Percentiles rank a stretch among this genome's conserved stretches.
Conservation (phyloP, 2,113 vertebrate species). For the Poecile atricapillus region DNA sequence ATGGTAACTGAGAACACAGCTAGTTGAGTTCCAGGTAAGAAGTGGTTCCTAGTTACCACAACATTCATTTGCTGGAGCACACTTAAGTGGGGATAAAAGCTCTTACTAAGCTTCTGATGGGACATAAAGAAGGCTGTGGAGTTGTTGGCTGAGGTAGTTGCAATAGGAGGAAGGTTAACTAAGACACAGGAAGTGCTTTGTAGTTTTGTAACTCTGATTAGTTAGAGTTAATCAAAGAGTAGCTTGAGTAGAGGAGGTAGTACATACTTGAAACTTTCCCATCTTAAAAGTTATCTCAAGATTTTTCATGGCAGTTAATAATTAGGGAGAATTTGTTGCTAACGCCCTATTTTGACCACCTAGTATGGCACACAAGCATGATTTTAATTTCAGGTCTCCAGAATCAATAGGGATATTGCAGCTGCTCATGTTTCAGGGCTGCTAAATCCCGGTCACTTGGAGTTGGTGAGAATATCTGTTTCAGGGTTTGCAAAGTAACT, state of each 20-base stretch:
- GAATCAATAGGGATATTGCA: neutral
- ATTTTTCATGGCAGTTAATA: neutral
- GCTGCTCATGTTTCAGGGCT: neutral
- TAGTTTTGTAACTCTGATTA: neutral
- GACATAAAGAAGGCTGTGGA: neutral
- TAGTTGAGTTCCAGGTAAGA: neutral
- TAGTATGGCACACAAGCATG: neutral
- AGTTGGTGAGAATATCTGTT: neutral
- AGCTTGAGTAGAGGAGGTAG: neutral
- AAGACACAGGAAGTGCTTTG: fast-evolving
- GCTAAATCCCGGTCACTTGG: neutral
- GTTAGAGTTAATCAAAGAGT: neutral
- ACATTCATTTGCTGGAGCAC: neutral
- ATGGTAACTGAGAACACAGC: neutral
- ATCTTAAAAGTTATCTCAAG: neutral
- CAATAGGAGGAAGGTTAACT: neutral
- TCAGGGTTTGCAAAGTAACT: neutral
- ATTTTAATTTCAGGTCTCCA: neutral
- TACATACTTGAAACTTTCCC: neutral
- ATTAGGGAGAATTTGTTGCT: neutral
- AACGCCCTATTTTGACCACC: neutral
- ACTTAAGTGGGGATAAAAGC: neutral
- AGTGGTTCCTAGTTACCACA: neutral
- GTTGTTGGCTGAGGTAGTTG: neutral
- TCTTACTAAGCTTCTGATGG: neutral